These are phyloP conservation scores for Yponomeuta malinellus DNA, from an alignment of 2,888 invertebrate species.

Conservation along the genomic window DNA sequence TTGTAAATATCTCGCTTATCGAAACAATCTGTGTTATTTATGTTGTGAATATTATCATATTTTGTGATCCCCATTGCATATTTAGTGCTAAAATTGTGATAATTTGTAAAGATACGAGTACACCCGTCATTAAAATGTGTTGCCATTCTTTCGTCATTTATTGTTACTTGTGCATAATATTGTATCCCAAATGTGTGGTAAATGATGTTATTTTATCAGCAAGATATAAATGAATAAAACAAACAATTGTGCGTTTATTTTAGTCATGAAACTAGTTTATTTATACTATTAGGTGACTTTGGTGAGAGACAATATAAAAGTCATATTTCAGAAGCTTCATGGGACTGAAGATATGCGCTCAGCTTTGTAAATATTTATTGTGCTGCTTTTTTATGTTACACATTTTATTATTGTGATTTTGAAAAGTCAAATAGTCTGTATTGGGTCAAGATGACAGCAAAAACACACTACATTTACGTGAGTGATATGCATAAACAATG, in stretches of 20 bases:
- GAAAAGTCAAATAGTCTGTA: not conserved
- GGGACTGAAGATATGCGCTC: not conserved
- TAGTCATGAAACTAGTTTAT: constrained; percentile 16
- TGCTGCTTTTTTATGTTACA: not conserved
- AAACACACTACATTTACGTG: too few relatives aligned
- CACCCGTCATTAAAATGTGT: constrained; percentile 19
- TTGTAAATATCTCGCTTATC: constrained; percentile 53
- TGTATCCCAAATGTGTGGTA: not conserved
- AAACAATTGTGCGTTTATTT: constrained; percentile 54
- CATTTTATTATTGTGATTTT: not conserved
- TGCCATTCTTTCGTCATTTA: constrained; percentile 24
- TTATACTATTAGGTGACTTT: not conserved
- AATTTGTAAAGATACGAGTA: constrained; percentile 32
- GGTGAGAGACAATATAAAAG: not conserved
- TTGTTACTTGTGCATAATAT: constrained; percentile 29
- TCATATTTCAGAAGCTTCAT: not conserved
- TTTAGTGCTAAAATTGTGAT: constrained; percentile 48
- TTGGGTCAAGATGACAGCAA: too few relatives aligned
- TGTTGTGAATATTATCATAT: constrained; percentile 54
- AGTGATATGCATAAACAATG: too few relatives aligned
- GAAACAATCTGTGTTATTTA: constrained; percentile 30
- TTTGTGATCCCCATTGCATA: constrained; percentile 54
- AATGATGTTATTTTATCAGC: constrained; percentile 29
- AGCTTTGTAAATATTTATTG: not conserved
- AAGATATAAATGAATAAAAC: constrained; percentile 54